phyloP scores from a whole-genome alignment of 2,888 invertebrate genomes.

The Anodontia alba region DNA sequence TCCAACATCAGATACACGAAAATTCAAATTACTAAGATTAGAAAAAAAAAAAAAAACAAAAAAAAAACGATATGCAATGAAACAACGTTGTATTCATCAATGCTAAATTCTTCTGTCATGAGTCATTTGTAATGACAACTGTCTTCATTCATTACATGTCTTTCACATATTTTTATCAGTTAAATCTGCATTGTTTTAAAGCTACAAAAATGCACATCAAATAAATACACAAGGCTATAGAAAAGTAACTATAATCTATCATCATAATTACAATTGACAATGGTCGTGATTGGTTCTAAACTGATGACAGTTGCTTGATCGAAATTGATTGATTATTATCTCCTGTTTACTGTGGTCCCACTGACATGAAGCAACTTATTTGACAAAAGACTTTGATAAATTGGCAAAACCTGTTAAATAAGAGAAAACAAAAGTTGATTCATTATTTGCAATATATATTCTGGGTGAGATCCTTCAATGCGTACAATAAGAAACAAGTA shows the following conservation, averaged over 20 bases:
- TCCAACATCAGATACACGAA: too few species aligned
- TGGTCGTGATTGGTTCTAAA: neutral
- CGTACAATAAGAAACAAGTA: neutral
- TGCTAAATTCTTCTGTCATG: neutral
- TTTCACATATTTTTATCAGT: neutral
- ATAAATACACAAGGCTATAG: neutral
- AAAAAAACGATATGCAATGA: too few species aligned
- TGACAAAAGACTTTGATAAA: slow-evolving; percentile 11
- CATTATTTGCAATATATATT: slow-evolving; percentile 5
- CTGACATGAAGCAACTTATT: neutral
- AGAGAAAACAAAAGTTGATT: slow-evolving; percentile 1
- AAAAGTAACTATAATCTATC: neutral
- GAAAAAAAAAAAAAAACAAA: too few species aligned
- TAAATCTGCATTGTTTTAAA: neutral
- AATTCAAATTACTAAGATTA: too few species aligned
- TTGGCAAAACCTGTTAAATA: neutral
- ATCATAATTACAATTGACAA: neutral
- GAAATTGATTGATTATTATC: neutral
- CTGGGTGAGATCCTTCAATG: neutral
- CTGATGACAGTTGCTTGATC: neutral
- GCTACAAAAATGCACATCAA: neutral
- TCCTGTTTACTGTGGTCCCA: neutral
- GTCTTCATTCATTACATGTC: neutral
- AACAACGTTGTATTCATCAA: neutral
- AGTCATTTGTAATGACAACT: neutral